phyloP scores from a whole-genome alignment of 2,888 invertebrate genomes.

The Monoplex corrugatus region DNA sequence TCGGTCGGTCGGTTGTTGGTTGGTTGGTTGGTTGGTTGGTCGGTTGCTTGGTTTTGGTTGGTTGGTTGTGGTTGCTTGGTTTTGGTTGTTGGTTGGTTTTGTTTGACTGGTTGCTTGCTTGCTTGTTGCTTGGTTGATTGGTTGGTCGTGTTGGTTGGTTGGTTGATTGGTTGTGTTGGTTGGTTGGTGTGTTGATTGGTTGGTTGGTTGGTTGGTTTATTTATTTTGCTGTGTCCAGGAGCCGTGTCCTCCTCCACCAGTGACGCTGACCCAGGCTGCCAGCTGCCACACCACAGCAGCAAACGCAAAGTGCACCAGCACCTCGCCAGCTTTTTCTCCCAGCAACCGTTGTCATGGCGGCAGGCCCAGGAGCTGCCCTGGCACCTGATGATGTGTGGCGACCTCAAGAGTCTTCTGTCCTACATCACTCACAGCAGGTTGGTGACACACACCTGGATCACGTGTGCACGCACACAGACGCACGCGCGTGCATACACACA shows the following conservation, averaged over 20 bases:
- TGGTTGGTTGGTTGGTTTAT: background rate
- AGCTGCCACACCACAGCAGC: slow-evolving; percentile 65
- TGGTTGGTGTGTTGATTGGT: background rate
- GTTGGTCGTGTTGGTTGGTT: no score
- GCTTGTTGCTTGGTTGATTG: no score
- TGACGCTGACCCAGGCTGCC: slow-evolving; percentile 59
- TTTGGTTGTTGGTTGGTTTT: no score
- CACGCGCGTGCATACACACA: no score
- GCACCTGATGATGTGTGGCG: slow-evolving; percentile 75
- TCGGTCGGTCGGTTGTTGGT: no score
- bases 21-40: no score
- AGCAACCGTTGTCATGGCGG: slow-evolving; percentile 64
- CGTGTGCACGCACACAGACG: no score
- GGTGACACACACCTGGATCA: no score
- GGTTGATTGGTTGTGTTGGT: no score
- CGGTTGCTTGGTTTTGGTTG: no score
- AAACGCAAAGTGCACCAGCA: slow-evolving; percentile 67
- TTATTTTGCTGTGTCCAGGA: slow-evolving; percentile 58
- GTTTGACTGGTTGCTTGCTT: no score
- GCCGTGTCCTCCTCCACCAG: slow-evolving; percentile 67
- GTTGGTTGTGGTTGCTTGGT: no score
- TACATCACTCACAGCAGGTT: slow-evolving; percentile 72
- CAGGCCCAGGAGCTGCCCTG: slow-evolving; percentile 76
- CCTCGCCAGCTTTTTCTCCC: slow-evolving; percentile 71
- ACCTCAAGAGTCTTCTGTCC: slow-evolving; percentile 65